Base-by-base conservation (phyloP, 64 coral and sea anemone species). In the Stichodactyla mertensii region DNA sequence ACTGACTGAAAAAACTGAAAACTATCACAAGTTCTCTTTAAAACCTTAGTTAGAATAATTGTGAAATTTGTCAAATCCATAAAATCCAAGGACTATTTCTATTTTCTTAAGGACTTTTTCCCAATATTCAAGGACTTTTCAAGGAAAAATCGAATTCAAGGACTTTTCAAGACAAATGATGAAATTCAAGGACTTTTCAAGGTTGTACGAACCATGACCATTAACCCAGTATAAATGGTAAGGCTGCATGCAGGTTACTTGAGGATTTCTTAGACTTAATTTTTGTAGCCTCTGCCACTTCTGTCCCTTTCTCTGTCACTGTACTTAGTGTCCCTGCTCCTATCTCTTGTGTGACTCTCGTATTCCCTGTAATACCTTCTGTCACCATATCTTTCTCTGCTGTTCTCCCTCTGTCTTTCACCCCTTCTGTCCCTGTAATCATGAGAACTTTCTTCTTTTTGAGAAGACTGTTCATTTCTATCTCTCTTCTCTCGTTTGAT, bases 251-350 rank as follows among this genome's bases (percentile, higher is more conserved):
- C 0, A 15, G 56, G 14, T 58, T 11, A 58, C 69, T 74, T 74
- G 69, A 74, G 10, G 64, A 74, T 74, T 10, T 8, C 69, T 74
- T 31, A 31, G 5, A 13, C 54, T 53, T 28, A 81, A 52, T 20
- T 52, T 53, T 52, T 81, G 19, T 53, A 20, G 4, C 78, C 51
- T 52, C 53, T 53, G 7, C 77, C 54, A 53, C 53, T 81, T 15
- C 52, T 81, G 53, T 19, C 20, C 12, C 78, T 81, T 19, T 81
- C 78, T 90, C 83, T 89, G n/a, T 85, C 88, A 10, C 52, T 85
- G 51, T 55, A 71, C n/a, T 85, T 82, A 59, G 9, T 4, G 31
- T 85, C 31, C 54, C 18, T 27, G 77, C 55, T 85, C 52, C 83
- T 90, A 24, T 85, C 66, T 45, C 69, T 81, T n/a, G 36, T 5